phyloP scores from a whole-genome alignment of 2,797 vertebrate genomes.

The Furcifer pardalis region DNA sequence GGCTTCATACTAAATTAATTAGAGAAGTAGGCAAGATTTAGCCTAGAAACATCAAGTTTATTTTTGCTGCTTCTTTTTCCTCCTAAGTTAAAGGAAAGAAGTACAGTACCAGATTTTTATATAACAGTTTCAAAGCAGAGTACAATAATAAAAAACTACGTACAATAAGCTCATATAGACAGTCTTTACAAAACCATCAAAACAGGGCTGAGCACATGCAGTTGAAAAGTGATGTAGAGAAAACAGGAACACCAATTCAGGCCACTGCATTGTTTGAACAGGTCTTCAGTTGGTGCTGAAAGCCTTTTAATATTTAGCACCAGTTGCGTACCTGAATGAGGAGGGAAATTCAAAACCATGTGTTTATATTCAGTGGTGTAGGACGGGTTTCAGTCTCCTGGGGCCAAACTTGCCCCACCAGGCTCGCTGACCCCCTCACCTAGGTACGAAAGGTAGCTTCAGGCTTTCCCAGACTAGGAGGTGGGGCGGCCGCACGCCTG shows the following conservation, averaged over 20 bases:
- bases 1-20: background rate
- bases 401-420: too few relatives aligned
- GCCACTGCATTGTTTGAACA: background rate
- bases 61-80: too few relatives aligned
- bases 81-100: too few relatives aligned
- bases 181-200: background rate
- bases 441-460: too few relatives aligned
- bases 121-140: background rate
- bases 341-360: background rate
- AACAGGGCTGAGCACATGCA: background rate
- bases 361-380: too few relatives aligned
- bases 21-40: background rate
- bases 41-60: too few relatives aligned
- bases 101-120: background rate
- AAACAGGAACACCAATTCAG: background rate
- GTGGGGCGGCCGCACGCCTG: too few relatives aligned
- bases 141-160: background rate
- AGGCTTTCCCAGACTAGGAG: too few relatives aligned
- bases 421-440: too few relatives aligned
- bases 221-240: background rate
- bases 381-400: too few relatives aligned
- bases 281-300: background rate
- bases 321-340: background rate
- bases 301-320: background rate
- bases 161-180: background rate